Evolutionary conservation across 23 tunicate genomes (phyloP).

Genomic region (Clavelina lepadiformis): DNA sequence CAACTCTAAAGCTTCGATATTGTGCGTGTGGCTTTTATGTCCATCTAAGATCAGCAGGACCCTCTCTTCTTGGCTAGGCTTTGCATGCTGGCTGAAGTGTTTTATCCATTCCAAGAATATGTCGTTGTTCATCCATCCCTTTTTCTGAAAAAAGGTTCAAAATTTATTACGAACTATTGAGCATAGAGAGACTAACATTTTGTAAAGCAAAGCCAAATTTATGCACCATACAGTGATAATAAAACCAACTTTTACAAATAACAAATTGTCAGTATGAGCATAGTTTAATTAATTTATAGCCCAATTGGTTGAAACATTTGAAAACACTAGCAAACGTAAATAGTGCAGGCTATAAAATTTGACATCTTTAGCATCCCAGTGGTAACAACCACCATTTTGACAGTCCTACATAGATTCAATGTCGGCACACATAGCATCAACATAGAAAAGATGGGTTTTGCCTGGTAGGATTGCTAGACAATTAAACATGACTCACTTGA

Average conservation of each 20-base stretch:
- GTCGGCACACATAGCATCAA: constrained; percentile 2
- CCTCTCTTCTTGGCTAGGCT: constrained; percentile 1
- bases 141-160: constrained; percentile 8
- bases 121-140: constrained; percentile 19
- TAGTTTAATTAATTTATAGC: no score
- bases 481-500: constrained; percentile 3
- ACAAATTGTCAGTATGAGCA: constrained; percentile 1
- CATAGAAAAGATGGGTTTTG: constrained; percentile 1
- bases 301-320: background rate
- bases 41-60: constrained; percentile 14
- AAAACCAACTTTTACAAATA: background rate
- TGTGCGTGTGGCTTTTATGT: constrained; percentile 8
- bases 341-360: background rate
- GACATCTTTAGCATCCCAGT: constrained; percentile 5
- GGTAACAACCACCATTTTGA: constrained; percentile 1
- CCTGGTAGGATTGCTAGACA: constrained; percentile 2
- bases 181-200: constrained; percentile 1
- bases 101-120: constrained; percentile 1
- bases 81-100: constrained; percentile 8
- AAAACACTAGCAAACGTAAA: constrained; percentile 2
- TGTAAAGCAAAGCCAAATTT: background rate
- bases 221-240: constrained; percentile 1
- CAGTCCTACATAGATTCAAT: background rate
- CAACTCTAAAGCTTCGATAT: constrained; percentile 3
- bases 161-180: constrained; percentile 3